Evolutionary conservation across 1,140 invertebrate species (phyloP).

Genomic region (Homalodisca vitripennis): DNA sequence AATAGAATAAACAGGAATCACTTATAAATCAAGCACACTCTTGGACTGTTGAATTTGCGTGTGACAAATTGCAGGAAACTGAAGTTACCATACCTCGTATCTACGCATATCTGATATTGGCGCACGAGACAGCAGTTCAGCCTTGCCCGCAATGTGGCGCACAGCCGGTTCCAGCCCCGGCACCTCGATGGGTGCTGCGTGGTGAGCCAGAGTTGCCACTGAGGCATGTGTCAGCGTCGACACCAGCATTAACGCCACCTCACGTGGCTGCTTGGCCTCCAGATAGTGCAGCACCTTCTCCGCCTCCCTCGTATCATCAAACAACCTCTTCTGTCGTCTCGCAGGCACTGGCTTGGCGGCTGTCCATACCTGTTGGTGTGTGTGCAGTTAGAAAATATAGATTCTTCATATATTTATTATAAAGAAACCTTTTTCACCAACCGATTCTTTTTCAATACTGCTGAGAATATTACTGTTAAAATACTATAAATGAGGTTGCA

Average conservation of each 20-base stretch:
- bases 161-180: slow-evolving; percentile 48
- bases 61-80: too few species aligned
- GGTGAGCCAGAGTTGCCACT: slow-evolving; percentile 54
- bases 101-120: slow-evolving; percentile 52
- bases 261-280: slow-evolving; percentile 59
- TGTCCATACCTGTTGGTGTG: slow-evolving; percentile 79
- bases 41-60: too few species aligned
- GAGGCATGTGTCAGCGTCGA: slow-evolving; percentile 67
- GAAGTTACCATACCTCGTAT: slow-evolving; percentile 58
- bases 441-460: too few species aligned
- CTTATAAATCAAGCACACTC: too few species aligned
- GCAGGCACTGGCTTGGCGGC: slow-evolving; percentile 86
- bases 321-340: slow-evolving; percentile 83
- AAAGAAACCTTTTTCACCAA: too few species aligned
- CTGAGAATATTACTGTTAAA: too few species aligned
- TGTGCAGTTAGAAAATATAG: too few species aligned
- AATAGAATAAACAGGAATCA: too few species aligned
- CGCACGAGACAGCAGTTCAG: slow-evolving; percentile 54
- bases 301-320: slow-evolving; percentile 94
- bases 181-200: slow-evolving; percentile 49
- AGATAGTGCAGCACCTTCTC: slow-evolving; percentile 81
- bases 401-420: too few species aligned
- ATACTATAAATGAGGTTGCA: too few species aligned
- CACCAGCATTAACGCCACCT: slow-evolving; percentile 69
- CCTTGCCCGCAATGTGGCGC: slow-evolving; percentile 52